Evolutionary conservation across 2,888 invertebrate species (phyloP), one percentile per base, ranked within the genome.

Genomic region (Melitaea athalia): DNA sequence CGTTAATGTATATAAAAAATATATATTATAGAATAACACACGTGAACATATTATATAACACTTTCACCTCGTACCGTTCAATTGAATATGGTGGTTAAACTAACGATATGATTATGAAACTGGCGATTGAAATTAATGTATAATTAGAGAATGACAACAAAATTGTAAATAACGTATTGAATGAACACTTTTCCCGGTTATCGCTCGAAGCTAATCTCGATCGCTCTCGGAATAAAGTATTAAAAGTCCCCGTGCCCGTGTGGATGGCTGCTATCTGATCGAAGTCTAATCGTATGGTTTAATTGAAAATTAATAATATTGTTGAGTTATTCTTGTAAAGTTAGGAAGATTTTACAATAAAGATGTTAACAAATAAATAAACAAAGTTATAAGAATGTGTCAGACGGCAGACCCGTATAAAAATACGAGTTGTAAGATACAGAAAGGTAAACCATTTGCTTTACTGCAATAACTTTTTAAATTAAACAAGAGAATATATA

Each of bases 71-170:
- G 59, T 53, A 17, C 60, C 45, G 52, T 69, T 67, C 63, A 67
- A 72, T 71, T 71, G 75, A 71, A 72, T 70, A 64, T 67, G 61
- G 69, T 62, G 69, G 71, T 73, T 72, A 74, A 68, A 65, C 63
- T 75, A 77, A 76, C 75, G 71, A 73, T 71, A 67, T 74, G 72
- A 74, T 75, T 73, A 74, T 68, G 70, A 74, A 72, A 71, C 64
- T 52, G 47, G 59, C 63, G 61, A 71, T 69, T 70, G 61, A 68
- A 72, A 77, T 75, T 72, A 73, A 75, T 72, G 64, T 69, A 65
- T 67, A 76, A 78, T 78, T 76, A 75, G 55, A 63, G 70, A 68
- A 71, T 84, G 85, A 87, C 85, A 87, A 79, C 80, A 73, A 81
- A 78, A 81, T 79, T 80, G 75, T 74, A 71, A 77, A 75, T 78